Evolutionary conservation across 2,113 vertebrate genomes (phyloP).

Genomic region (Puma concolor): DNA sequence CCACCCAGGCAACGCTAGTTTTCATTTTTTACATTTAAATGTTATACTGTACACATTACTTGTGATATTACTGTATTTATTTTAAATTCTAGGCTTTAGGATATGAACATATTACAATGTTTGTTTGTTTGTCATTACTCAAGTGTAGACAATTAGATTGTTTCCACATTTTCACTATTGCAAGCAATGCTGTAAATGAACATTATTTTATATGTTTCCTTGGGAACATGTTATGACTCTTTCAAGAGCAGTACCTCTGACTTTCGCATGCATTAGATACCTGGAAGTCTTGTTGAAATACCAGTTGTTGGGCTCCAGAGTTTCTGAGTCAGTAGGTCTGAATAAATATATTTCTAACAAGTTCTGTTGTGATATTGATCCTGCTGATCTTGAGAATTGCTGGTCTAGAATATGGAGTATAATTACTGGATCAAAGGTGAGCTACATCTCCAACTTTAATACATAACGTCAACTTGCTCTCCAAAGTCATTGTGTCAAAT

Average conservation of each 20-base stretch:
- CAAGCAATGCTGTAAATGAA: background rate
- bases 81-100: background rate
- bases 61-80: background rate
- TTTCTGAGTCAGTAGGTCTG: background rate
- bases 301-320: background rate
- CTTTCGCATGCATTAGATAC: background rate
- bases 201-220: background rate
- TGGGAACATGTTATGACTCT: background rate
- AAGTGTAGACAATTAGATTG: background rate
- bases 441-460: background rate
- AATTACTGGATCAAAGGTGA: background rate
- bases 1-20: no score
- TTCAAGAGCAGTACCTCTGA: background rate
- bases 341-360: background rate
- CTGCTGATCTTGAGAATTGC: background rate
- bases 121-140: constrained; percentile 4
- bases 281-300: background rate
- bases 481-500: background rate
- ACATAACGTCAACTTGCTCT: background rate
- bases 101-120: background rate
- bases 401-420: background rate
- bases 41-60: background rate
- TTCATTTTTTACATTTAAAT: background rate
- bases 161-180: background rate
- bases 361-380: background rate